Evolutionary conservation across 2,797 vertebrate species (phyloP), one percentile per base, ranked within the genome.

Genomic region (Gephyroberyx darwinii): DNA sequence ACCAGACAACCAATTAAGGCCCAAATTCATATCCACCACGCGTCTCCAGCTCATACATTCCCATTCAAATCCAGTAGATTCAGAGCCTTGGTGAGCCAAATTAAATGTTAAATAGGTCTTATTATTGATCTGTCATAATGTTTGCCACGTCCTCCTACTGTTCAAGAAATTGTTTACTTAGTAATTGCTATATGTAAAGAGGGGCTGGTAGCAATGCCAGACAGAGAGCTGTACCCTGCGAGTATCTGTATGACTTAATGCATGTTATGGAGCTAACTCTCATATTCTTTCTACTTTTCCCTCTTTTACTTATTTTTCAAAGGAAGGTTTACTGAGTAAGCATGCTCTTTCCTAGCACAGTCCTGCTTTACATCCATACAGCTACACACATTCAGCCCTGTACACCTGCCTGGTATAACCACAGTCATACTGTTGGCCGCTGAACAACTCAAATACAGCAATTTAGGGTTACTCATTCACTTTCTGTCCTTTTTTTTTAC

Each of bases 131-230:
- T 73, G 69, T 69, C 57, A 50, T 12, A 19, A 63, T 63, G 70
- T 79, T 86, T 75, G 71, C 76, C 39, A 31, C 61, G 64, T 62
- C 50, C 48, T 10, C n/a, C 9, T 61, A 30, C 59, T 73, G 65
- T 74, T 59, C 70, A 43, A 20, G 64, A 33, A 65, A n/a, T n/a
- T 58, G 60, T 84, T 81, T 37, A 58, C 63, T 65, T n/a, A n/a
- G 65, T 84, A 86, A 85, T 81, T n/a, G 81, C 69, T 83, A 63
- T 83, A 45, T 76, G 84, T 81, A 22, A 65, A 59, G 57, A 65
- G 50, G 84, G 77, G 82, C 84, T 78, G 77, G 65, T 37, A 59
- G 77, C 41, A 48, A 45, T 65, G 54, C 12, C 77, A 71, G 58
- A 65, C 69, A 66, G 39, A 52, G 35, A 51, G 19, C 19, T 39